Conservation (phyloP, 2,888 invertebrate genomes). For the Dascillus cervinus region DNA sequence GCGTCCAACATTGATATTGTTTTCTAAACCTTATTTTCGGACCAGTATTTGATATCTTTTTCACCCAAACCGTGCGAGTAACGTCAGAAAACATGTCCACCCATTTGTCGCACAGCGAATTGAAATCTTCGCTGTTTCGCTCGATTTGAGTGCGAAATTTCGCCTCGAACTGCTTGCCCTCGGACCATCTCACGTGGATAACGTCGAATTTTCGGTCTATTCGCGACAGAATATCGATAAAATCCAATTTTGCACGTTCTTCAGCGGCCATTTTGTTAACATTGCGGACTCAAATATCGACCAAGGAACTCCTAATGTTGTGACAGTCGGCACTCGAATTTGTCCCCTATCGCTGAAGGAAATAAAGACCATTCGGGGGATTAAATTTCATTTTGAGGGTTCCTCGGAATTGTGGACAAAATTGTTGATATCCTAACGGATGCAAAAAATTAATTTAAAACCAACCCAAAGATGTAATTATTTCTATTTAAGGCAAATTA, state of each 20-base stretch:
- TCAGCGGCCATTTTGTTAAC: slow-evolving; percentile 25
- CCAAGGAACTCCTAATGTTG: slow-evolving; percentile 13
- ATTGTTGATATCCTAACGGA: slow-evolving; percentile 14
- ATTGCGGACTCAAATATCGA: slow-evolving; percentile 18
- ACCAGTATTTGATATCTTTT: slow-evolving; percentile 41
- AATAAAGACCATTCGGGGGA: slow-evolving; percentile 6
- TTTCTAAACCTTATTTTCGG: slow-evolving; percentile 41
- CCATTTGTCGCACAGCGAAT: slow-evolving; percentile 39
- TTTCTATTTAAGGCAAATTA: no score
- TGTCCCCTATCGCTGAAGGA: slow-evolving; percentile 4
- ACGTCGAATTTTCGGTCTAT: slow-evolving; percentile 38
- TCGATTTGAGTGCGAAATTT: slow-evolving; percentile 39
- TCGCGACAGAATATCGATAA: slow-evolving; percentile 32
- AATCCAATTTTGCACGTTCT: slow-evolving; percentile 33
- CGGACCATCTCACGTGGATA: slow-evolving; percentile 35
- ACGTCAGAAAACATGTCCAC: slow-evolving; percentile 38
- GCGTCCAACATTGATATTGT: slow-evolving; percentile 42
- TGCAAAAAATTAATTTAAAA: not conserved
- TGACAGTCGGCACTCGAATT: not conserved
- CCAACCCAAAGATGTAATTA: no score
- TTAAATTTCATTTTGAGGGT: slow-evolving; percentile 8
- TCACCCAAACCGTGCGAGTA: slow-evolving; percentile 40
- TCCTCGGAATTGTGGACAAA: slow-evolving; percentile 11
- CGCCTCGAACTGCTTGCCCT: slow-evolving; percentile 35
- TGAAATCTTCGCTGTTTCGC: slow-evolving; percentile 36